A percentile compares a stretch with the other conserved stretches of the same genome.
Conservation (phyloP, 2,113 vertebrate genomes). For the Melanocharis versteri region DNA sequence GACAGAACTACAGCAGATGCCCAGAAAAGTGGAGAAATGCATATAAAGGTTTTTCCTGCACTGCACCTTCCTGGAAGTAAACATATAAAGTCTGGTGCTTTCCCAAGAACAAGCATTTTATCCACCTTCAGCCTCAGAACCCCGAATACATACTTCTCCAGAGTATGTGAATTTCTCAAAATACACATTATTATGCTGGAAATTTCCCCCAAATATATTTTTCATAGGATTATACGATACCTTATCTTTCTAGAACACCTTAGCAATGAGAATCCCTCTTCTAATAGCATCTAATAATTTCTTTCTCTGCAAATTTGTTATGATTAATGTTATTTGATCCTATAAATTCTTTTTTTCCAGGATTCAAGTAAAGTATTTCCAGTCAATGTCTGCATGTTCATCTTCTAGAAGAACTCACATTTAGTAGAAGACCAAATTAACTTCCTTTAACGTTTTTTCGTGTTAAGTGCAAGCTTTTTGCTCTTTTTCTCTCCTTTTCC, state of each 20-base stretch:
- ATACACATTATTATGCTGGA: not conserved
- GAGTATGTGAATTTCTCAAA: not conserved
- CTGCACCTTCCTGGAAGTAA: not conserved
- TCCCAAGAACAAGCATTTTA: not conserved
- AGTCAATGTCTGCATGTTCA: not conserved
- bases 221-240: not conserved
- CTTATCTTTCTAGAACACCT: not conserved
- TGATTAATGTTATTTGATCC: not conserved
- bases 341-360: not conserved
- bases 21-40: not conserved
- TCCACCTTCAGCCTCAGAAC: not conserved
- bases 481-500: not conserved
- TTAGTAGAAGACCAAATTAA: not conserved
- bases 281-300: not conserved
- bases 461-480: not conserved
- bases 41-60: fast-evolving
- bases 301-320: not conserved
- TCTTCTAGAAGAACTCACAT: not conserved
- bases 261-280: not conserved
- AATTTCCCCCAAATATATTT: not conserved
- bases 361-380: not conserved
- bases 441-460: not conserved
- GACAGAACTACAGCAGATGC: not conserved
- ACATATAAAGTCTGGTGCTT: not conserved
- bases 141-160: not conserved